Percentiles rank a stretch among this genome's conserved stretches.
These are phyloP conservation scores for Coryphaenoides rupestris DNA, from an alignment of 2,113 vertebrate species.

Conservation along the genomic window DNA sequence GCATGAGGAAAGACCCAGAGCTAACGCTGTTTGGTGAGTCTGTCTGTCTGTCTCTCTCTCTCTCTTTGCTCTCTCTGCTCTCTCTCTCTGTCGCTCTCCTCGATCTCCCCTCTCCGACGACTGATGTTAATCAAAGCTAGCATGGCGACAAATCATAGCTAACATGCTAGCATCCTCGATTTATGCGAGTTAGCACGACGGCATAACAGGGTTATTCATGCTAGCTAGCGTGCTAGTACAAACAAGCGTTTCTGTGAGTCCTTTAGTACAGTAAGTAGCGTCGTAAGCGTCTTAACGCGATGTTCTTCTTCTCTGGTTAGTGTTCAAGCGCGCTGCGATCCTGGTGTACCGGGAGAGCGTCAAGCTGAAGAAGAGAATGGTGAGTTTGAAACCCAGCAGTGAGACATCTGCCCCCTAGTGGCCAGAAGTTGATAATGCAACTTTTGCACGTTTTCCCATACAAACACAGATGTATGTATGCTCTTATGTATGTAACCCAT, in stretches of 20 bases:
- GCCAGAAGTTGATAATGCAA: background rate
- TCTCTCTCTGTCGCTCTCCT: background rate
- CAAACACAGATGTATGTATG: no score
- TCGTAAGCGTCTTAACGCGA: no score
- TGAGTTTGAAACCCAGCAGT: slow-evolving; percentile 55
- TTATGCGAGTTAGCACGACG: no score
- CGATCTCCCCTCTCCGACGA: background rate
- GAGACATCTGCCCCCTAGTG: background rate
- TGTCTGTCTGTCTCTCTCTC: background rate
- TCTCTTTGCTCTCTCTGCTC: background rate
- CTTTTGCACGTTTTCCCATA: background rate
- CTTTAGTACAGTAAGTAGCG: no score
- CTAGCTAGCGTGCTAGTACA: no score
- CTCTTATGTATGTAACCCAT: background rate
- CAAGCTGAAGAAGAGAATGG: slow-evolving; percentile 86
- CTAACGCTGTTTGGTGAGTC: slow-evolving; percentile 87
- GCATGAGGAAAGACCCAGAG: slow-evolving; percentile 83
- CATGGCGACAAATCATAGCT: no score
- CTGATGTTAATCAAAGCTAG: no score
- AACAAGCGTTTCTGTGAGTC: no score
- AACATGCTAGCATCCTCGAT: no score
- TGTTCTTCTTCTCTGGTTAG: slow-evolving; percentile 50
- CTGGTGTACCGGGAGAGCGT: slow-evolving; percentile 84
- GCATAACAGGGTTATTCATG: no score
- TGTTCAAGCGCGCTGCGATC: slow-evolving; percentile 87